phyloP scores from a whole-genome alignment of 2,797 vertebrate genomes.

The Esox masquinongy region DNA sequence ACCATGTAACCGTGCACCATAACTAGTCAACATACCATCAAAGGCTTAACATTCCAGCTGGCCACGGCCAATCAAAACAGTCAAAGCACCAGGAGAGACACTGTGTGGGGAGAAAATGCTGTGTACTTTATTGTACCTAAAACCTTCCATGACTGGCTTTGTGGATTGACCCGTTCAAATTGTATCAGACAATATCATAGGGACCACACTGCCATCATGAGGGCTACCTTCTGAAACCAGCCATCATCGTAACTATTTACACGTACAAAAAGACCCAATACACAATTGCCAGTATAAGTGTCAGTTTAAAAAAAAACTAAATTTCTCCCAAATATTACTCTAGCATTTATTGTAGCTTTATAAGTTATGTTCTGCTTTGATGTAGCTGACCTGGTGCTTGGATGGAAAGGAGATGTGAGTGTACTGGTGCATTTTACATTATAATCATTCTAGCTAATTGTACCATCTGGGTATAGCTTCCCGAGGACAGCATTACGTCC shows the following conservation, averaged over 20 bases:
- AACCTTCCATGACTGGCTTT: constrained; percentile 38
- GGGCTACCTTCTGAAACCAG: constrained; percentile 35
- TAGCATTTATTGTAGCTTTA: constrained; percentile 53
- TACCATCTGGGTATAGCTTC: constrained; percentile 30
- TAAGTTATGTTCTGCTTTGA: constrained; percentile 31
- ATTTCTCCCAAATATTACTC: constrained; percentile 47
- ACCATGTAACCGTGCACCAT: constrained; percentile 57
- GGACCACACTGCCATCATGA: neutral
- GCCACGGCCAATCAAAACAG: constrained; percentile 62
- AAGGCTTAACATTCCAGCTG: constrained; percentile 42
- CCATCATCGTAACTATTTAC: constrained; percentile 61
- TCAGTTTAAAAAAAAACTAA: constrained; percentile 48
- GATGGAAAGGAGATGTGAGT: constrained; percentile 32
- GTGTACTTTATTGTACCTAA: constrained; percentile 38
- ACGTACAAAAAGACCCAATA: constrained; percentile 35
- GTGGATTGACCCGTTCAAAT: constrained; percentile 51
- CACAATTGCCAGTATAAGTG: constrained; percentile 55
- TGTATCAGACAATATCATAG: neutral
- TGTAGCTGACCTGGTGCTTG: constrained; percentile 25
- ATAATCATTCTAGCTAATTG: constrained; percentile 11
- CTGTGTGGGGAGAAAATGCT: constrained; percentile 45
- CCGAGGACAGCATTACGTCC: neutral
- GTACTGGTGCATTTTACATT: constrained; percentile 36
- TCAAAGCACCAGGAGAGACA: constrained; percentile 52
- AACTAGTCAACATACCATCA: constrained; percentile 50